These are phyloP conservation scores for Didymodactylos carnosus DNA, from an alignment of 2,888 invertebrate species.

Conservation along the genomic window DNA sequence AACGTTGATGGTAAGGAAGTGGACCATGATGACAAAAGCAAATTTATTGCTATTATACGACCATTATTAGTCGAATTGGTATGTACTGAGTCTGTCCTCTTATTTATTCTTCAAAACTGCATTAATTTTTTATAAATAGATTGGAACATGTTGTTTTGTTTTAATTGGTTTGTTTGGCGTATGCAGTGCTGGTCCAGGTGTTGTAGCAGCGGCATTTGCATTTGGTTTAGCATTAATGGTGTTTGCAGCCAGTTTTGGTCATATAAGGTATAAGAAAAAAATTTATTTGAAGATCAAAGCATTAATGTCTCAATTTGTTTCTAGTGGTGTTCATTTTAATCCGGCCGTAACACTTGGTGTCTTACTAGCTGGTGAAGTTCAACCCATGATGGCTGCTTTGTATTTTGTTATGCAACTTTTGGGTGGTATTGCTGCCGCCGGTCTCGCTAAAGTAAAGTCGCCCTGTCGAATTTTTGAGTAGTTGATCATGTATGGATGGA, in stretches of 20 bases:
- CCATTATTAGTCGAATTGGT: neutral
- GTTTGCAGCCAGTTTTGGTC: neutral
- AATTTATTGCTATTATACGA: neutral
- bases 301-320: too few species aligned
- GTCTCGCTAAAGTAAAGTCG: too few species aligned
- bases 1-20: neutral
- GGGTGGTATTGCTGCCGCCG: neutral
- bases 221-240: neutral
- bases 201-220: neutral
- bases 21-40: neutral
- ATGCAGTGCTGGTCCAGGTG: neutral
- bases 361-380: neutral
- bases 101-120: too few species aligned
- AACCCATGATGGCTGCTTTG: neutral
- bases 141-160: neutral
- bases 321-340: neutral
- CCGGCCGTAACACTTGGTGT: neutral
- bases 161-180: neutral
- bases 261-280: too few species aligned
- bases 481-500: too few species aligned
- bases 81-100: too few species aligned
- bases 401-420: neutral
- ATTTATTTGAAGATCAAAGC: too few species aligned
- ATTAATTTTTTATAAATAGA: neutral
- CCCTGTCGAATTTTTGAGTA: too few species aligned